Evolutionary conservation across 2,888 invertebrate genomes (phyloP).

Genomic region (Hymenopus coronatus): DNA sequence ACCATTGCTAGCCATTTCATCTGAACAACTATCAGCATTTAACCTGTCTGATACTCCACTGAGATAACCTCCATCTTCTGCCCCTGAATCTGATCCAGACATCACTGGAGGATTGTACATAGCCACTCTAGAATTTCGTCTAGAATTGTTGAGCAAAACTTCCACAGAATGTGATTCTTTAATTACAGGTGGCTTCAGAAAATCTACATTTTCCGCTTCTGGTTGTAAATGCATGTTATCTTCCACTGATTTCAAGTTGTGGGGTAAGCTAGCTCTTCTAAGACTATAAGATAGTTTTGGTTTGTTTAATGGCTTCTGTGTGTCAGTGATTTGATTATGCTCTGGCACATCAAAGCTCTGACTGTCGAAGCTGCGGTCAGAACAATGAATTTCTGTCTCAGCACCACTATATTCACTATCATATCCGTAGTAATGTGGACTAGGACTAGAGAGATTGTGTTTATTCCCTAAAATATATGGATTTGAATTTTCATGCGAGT

Average conservation of each 20-base stretch:
- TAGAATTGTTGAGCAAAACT: slow-evolving; percentile 1
- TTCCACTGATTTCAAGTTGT: not conserved
- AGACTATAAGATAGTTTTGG: not conserved
- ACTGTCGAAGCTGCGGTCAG: slow-evolving; percentile 45
- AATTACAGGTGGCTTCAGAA: not conserved
- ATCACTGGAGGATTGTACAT: not conserved
- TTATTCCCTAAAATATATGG: not conserved
- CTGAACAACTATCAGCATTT: not conserved
- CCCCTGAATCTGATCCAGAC: not conserved
- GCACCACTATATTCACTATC: slow-evolving; percentile 54
- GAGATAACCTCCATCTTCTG: not conserved
- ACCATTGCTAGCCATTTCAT: not conserved
- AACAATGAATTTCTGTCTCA: slow-evolving; percentile 53
- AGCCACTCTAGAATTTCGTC: not conserved
- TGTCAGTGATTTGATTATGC: not conserved
- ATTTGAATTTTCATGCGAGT: not conserved
- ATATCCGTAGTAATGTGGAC: slow-evolving; percentile 51
- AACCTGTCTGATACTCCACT: not conserved
- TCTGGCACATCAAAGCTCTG: slow-evolving; percentile 35
- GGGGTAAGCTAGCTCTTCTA: not conserved
- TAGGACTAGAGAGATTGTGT: not conserved
- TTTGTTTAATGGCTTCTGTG: not conserved
- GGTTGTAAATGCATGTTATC: not conserved
- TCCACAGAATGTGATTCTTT: slow-evolving; percentile 20
- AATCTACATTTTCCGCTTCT: not conserved